Percentiles rank a stretch among this genome's conserved stretches.
phyloP scores from a whole-genome alignment of 2,888 invertebrate genomes.

The Cordilura impudica region DNA sequence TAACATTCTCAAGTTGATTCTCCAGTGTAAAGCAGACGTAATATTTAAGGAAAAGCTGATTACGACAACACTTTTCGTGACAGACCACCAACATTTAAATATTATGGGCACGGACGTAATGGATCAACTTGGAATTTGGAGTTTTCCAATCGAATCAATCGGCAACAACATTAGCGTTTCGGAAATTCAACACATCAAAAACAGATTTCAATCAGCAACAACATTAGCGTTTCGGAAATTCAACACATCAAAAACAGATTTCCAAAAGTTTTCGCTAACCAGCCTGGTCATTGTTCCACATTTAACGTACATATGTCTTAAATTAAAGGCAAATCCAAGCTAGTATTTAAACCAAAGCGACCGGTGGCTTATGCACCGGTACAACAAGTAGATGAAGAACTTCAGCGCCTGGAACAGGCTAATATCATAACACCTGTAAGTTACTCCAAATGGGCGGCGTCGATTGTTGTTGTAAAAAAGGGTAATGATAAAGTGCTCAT shows the following conservation, averaged over 20 bases:
- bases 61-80: slow-evolving; percentile 6
- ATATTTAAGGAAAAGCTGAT: slow-evolving; percentile 1
- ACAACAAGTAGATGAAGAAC: slow-evolving; percentile 50
- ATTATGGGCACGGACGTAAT: slow-evolving; percentile 17
- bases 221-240: slow-evolving; percentile 4
- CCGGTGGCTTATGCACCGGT: slow-evolving; percentile 60
- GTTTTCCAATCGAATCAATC: slow-evolving; percentile 4
- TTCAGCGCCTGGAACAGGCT: no score
- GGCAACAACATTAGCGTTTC: slow-evolving; percentile 10
- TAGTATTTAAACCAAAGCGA: no score
- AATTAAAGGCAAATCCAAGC: slow-evolving; percentile 34
- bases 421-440: no score
- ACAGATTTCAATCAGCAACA: not conserved
- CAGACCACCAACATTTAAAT: not conserved
- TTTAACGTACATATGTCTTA: slow-evolving; percentile 16
- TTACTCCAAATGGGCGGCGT: slow-evolving; percentile 62
- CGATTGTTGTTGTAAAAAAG: slow-evolving; percentile 60
- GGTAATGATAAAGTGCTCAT: no score
- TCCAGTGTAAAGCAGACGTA: slow-evolving; percentile 7
- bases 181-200: slow-evolving; percentile 4
- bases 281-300: slow-evolving; percentile 8
- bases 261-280: not conserved
- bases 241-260: not conserved
- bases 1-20: slow-evolving; percentile 11
- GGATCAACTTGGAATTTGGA: slow-evolving; percentile 16